phyloP scores from a whole-genome alignment of 2,797 vertebrate species.

The Acropternis orthonyx region DNA sequence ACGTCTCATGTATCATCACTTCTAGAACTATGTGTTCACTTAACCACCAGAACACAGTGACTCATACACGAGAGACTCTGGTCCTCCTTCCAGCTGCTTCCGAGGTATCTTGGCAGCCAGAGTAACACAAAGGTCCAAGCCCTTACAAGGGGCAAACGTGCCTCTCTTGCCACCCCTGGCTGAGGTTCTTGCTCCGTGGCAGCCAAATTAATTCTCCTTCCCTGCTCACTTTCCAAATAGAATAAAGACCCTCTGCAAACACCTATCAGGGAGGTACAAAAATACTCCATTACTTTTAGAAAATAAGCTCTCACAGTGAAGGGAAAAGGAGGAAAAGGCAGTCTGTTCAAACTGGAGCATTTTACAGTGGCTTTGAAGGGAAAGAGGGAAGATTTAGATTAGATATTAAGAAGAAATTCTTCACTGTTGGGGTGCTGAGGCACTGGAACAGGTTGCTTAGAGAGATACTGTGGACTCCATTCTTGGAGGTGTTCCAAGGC shows the following conservation, averaged over 20 bases:
- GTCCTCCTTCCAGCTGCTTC: background rate
- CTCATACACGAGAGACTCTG: background rate
- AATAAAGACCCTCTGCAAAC: background rate
- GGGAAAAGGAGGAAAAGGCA: background rate
- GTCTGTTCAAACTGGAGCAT: background rate
- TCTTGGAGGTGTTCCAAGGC: background rate
- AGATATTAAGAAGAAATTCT: background rate
- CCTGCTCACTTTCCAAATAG: background rate
- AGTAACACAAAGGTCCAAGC: background rate
- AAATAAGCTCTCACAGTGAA: background rate
- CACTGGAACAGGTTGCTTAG: background rate
- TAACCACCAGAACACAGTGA: background rate
- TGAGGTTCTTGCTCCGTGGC: rapidly evolving
- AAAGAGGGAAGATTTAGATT: background rate
- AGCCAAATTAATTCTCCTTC: background rate
- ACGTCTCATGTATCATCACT: background rate
- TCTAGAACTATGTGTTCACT: background rate
- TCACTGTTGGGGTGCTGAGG: background rate
- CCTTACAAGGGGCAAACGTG: background rate
- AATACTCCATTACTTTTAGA: background rate
- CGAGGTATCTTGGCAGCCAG: background rate
- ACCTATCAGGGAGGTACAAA: background rate
- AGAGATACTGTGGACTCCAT: background rate
- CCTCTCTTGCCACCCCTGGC: background rate
- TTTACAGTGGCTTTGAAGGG: background rate